Evolutionary conservation across 2,888 invertebrate genomes (phyloP), one percentile per base, ranked within the genome.

Genomic region (Epistrophe grossulariae): DNA sequence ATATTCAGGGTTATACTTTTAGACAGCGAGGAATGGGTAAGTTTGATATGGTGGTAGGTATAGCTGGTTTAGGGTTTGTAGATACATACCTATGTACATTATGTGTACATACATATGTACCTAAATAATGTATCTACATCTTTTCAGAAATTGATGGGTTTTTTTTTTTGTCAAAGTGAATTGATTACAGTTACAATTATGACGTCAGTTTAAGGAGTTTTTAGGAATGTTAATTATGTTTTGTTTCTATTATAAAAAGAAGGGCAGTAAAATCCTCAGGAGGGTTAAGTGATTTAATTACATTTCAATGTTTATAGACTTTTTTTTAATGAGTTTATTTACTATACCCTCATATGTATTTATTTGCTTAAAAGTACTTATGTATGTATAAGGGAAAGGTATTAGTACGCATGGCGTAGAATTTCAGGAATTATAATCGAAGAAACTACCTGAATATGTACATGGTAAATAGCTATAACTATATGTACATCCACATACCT

Each of bases 131-230:
- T n/a, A 15, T 45, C 5, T 0, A 45, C n/a, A 45, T 45, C n/a
- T 45, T 43, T 15, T n/a, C n/a, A 45, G 15, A 43, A 43, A 15
- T 43, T 43, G 43, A 15, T 43, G 15, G 15, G 43, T 43, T 15
- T 62, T 73, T 79, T 62, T 24, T 73, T 79, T 62, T 24, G 24
- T 83, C 79, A 79, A 79, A 74, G 24, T 3, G 38, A 83, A 64
- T 84, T 76, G 52, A 84, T 71, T 60, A 17, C 66, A 76, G 71
- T 76, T 66, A 70, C n/a, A 70, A 66, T 59, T 71, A 15, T 35
- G 19, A 19, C 11, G 13, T 48, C 28, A 31, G 28, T 48, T 66
- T 17, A 11, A 24, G 19, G n/a, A 15, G 4, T 4, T 60, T 57
- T n/a, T 55, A 3, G 7, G 28, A 28, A 24, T 57, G 24, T 24